Conservation (phyloP, 2,888 invertebrate genomes). For the Parnassius orleans region DNA sequence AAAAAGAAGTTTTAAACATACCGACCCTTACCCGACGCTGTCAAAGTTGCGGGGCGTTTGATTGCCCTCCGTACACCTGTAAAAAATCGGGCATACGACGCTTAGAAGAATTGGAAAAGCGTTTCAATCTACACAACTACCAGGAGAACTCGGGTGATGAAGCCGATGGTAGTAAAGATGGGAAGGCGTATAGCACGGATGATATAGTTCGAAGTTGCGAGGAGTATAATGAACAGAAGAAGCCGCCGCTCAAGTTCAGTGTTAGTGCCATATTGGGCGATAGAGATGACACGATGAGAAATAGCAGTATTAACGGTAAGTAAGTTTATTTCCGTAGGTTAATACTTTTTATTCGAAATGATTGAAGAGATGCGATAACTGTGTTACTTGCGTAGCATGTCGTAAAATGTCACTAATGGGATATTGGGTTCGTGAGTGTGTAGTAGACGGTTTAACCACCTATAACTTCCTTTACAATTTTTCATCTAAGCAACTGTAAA, state of each 20-base stretch:
- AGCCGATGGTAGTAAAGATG: slow-evolving; percentile 45
- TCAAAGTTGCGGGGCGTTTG: slow-evolving; percentile 78
- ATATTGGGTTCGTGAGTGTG: no score
- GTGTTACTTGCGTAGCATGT: no score
- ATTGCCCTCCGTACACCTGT: slow-evolving; percentile 77
- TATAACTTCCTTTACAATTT: no score
- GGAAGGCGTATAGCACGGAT: slow-evolving; percentile 52
- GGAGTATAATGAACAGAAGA: slow-evolving; percentile 72
- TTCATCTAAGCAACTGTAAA: no score
- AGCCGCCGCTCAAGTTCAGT: slow-evolving; percentile 94
- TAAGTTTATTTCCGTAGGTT: neutral
- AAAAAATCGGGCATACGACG: slow-evolving; percentile 69
- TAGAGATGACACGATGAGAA: slow-evolving; percentile 55
- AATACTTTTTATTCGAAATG: no score
- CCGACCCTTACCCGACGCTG: slow-evolving; percentile 69
- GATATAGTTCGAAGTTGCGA: slow-evolving; percentile 69
- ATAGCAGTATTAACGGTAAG: slow-evolving; percentile 63
- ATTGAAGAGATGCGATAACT: no score
- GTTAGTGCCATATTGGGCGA: slow-evolving; percentile 94
- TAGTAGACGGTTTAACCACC: no score
- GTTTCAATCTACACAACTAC: slow-evolving; percentile 62
- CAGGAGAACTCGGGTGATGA: slow-evolving; percentile 71
- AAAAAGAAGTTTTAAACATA: slow-evolving; percentile 69
- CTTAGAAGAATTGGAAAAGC: slow-evolving; percentile 68
- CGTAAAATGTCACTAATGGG: no score